Percentiles rank a stretch among this genome's conserved stretches.
These are phyloP conservation scores for Polydesmus complanatus DNA, from an alignment of 2,888 invertebrate species.

Conservation along the genomic window DNA sequence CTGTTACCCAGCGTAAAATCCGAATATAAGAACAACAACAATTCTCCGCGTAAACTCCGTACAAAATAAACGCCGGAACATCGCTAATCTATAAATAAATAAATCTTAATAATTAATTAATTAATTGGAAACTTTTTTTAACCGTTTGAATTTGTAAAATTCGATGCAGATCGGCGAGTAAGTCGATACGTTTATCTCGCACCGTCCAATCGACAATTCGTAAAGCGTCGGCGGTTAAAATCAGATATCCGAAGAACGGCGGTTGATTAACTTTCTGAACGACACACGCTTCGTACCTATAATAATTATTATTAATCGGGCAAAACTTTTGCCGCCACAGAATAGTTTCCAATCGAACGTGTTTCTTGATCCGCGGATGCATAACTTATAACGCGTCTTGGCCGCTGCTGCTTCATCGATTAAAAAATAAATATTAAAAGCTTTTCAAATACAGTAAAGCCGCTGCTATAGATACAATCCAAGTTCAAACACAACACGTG, in stretches of 20 bases:
- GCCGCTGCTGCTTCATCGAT: background rate
- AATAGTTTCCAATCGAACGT: background rate
- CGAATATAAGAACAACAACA: too few species aligned
- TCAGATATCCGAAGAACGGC: background rate
- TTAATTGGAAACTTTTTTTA: too few species aligned
- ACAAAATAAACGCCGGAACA: too few species aligned
- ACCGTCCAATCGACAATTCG: background rate
- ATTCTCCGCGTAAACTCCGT: too few species aligned
- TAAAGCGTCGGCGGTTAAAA: background rate
- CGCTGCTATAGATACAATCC: background rate
- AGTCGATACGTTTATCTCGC: background rate
- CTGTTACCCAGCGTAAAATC: too few species aligned
- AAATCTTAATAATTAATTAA: too few species aligned
- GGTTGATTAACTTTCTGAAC: background rate
- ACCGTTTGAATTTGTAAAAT: background rate
- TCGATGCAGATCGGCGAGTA: background rate
- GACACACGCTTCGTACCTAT: background rate
- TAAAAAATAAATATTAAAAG: too few species aligned
- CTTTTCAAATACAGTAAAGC: background rate
- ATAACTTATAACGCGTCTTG: background rate
- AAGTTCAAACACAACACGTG: too few species aligned
- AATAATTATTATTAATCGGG: too few species aligned
- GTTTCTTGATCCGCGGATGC: background rate
- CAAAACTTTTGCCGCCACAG: background rate
- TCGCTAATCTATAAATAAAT: too few species aligned